A percentile compares a stretch with the other conserved stretches of the same genome.
phyloP scores from a whole-genome alignment of 2,888 invertebrate species.

The Cerastis rubricosa region DNA sequence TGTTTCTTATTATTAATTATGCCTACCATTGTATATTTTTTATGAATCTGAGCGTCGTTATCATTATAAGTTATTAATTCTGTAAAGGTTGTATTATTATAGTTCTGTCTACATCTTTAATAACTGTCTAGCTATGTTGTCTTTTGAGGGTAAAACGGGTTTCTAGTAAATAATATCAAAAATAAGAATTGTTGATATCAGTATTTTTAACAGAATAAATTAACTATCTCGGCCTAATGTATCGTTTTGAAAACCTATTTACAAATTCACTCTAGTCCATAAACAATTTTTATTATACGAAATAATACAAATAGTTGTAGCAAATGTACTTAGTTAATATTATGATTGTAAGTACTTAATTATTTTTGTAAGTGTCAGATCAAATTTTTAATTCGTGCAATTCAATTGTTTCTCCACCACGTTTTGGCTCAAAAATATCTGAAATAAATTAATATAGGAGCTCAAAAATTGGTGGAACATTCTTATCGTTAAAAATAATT shows the following conservation, averaged over 20 bases:
- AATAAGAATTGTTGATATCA: slow-evolving; percentile 57
- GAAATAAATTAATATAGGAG: background rate
- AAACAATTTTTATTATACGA: slow-evolving; percentile 32
- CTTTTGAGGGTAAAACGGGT: slow-evolving; percentile 38
- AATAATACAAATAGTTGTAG: slow-evolving; percentile 36
- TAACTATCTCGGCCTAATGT: slow-evolving; percentile 44
- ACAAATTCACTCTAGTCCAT: slow-evolving; percentile 64
- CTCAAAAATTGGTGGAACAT: slow-evolving; percentile 20
- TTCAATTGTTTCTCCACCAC: slow-evolving; percentile 12
- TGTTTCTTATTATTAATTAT: background rate
- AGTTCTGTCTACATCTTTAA: background rate
- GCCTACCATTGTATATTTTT: background rate
- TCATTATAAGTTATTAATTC: background rate
- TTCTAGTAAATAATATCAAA: slow-evolving; percentile 45
- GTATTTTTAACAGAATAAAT: slow-evolving; percentile 63
- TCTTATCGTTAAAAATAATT: slow-evolving; percentile 48
- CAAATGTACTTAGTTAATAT: slow-evolving; percentile 27
- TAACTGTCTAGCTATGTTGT: slow-evolving; percentile 33
- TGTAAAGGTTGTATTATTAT: slow-evolving; percentile 35
- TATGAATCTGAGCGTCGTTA: background rate
- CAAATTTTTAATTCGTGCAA: slow-evolving; percentile 17
- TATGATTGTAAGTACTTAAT: slow-evolving; percentile 31
- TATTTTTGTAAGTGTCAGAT: slow-evolving; percentile 39
- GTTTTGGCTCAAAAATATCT: slow-evolving; percentile 15
- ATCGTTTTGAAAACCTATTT: slow-evolving; percentile 51